A percentile compares a stretch with the other conserved stretches of the same genome.
phyloP scores from a whole-genome alignment of 2,888 invertebrate genomes.

The Brachypterus glaber region DNA sequence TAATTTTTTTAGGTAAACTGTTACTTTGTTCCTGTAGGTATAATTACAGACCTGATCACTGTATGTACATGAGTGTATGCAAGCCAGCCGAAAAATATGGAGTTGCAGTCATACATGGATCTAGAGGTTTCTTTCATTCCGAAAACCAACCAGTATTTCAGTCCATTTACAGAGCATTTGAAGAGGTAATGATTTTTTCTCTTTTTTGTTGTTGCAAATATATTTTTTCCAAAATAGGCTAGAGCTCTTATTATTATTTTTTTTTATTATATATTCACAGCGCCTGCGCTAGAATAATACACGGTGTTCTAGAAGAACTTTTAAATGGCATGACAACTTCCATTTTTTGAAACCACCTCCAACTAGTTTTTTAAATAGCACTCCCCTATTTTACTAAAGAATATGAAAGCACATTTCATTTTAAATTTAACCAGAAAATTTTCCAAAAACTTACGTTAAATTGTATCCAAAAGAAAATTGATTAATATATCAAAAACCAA shows the following conservation, averaged over 20 bases:
- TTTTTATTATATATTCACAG: background rate
- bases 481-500: too few relatives aligned
- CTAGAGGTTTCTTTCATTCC: conserved; percentile 75
- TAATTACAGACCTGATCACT: conserved; percentile 92
- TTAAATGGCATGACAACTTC: too few relatives aligned
- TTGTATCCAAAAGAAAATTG: too few relatives aligned
- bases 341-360: too few relatives aligned
- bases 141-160: conserved; percentile 79
- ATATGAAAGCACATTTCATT: too few relatives aligned
- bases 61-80: conserved; percentile 90
- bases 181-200: conserved; percentile 44
- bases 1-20: conserved; percentile 61
- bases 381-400: too few relatives aligned
- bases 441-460: too few relatives aligned
- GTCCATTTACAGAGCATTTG: conserved; percentile 55
- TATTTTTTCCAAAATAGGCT: background rate
- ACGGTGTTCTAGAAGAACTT: too few relatives aligned
- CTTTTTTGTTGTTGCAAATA: background rate
- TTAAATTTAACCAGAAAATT: too few relatives aligned
- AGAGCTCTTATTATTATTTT: background rate
- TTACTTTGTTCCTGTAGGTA: conserved; percentile 74
- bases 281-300: background rate
- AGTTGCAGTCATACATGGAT: conserved; percentile 80
- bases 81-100: conserved; percentile 53
- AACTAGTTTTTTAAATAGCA: too few relatives aligned